Conservation (phyloP, 1,140 invertebrate genomes). For the Homarus americanus region DNA sequence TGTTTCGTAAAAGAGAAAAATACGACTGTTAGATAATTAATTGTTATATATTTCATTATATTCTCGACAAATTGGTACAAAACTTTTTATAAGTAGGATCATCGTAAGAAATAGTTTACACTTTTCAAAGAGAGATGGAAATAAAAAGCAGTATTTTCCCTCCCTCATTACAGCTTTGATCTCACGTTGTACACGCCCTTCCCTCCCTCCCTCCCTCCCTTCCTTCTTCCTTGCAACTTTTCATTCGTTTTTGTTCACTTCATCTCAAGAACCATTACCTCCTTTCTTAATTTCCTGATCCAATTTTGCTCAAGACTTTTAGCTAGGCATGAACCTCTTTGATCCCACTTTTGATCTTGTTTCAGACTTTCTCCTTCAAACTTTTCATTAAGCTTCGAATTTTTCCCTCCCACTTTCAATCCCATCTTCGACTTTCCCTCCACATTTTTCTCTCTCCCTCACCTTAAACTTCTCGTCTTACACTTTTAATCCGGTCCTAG, state of each 20-base stretch:
- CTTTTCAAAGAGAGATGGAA: too few species aligned
- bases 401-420: background rate
- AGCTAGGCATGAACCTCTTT: background rate
- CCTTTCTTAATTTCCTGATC: background rate
- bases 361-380: background rate
- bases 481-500: too few species aligned
- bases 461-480: too few species aligned
- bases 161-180: background rate
- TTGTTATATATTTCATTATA: too few species aligned
- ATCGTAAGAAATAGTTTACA: too few species aligned
- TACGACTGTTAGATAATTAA: too few species aligned
- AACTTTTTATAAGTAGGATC: too few species aligned
- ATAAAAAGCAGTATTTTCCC: too few species aligned
- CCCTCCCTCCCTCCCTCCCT: background rate
- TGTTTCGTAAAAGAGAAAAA: too few species aligned
- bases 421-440: background rate
- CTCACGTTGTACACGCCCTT: background rate
- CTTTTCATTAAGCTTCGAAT: background rate
- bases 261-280: background rate
- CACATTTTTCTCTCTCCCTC: background rate
- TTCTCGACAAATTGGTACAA: too few species aligned
- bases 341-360: background rate
- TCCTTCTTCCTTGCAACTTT: background rate
- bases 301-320: background rate
- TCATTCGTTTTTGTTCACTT: background rate